Conservation (phyloP, 2,888 invertebrate species). For the Sesia bembeciformis region DNA sequence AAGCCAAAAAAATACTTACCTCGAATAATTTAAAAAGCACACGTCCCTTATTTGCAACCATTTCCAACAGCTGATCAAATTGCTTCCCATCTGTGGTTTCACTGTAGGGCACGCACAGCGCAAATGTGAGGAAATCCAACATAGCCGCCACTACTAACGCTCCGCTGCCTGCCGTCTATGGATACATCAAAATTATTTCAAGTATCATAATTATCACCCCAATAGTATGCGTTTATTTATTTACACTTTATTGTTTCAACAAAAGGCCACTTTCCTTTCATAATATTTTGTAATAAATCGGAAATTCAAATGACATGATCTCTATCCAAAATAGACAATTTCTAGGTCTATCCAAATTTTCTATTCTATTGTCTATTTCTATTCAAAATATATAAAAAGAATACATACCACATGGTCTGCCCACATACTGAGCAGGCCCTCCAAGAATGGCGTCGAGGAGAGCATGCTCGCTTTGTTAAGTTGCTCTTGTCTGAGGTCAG, state of each 20-base stretch:
- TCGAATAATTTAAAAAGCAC: constrained; percentile 94
- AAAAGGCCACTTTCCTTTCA: no score
- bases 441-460: constrained; percentile 92
- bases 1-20: constrained; percentile 45
- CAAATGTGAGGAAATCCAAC: constrained; percentile 98
- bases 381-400: no score
- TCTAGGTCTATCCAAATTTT: no score
- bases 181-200: constrained; percentile 3
- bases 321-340: no score
- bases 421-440: constrained; percentile 96
- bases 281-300: no score
- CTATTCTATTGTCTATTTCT: no score
- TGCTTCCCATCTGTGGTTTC: constrained; percentile 98
- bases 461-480: constrained; percentile 97
- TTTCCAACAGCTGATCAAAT: constrained; percentile 92
- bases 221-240: no score
- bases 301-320: neutral
- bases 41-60: constrained; percentile 94
- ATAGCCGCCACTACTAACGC: constrained; percentile 97
- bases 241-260: no score
- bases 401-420: constrained; percentile 89
- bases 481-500: constrained; percentile 97
- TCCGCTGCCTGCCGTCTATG: constrained; percentile 91
- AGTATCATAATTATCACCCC: no score
- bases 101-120: constrained; percentile 98